phyloP scores from a whole-genome alignment of 2,113 vertebrate species.

The Chloroceryle aenea region DNA sequence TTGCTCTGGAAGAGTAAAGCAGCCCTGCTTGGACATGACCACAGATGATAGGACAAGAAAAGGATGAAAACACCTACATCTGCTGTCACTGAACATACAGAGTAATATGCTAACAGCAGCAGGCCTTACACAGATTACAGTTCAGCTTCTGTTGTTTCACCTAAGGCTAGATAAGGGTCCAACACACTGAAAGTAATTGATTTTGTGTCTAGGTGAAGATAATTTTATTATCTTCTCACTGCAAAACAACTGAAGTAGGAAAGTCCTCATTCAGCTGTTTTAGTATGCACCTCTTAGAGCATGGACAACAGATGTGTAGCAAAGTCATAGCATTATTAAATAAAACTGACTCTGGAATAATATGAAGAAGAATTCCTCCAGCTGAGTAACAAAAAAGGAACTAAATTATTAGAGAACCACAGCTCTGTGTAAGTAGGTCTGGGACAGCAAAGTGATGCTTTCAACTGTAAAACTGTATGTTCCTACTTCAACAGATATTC shows the following conservation, averaged over 20 bases:
- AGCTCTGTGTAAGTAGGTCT: neutral
- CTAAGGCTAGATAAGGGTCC: neutral
- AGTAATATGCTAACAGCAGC: neutral
- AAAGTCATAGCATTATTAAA: neutral
- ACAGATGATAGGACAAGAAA: neutral
- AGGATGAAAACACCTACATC: neutral
- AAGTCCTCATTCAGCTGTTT: neutral
- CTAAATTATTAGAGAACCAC: neutral
- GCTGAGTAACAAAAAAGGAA: neutral
- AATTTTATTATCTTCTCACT: neutral
- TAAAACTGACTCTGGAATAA: neutral
- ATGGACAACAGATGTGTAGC: neutral
- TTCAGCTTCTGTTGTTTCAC: neutral
- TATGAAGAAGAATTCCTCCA: neutral
- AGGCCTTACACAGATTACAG: neutral
- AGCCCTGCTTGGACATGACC: neutral
- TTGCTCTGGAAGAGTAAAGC: neutral
- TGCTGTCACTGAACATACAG: neutral
- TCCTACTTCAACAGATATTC: neutral
- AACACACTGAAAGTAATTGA: neutral
- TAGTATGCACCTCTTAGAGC: neutral
- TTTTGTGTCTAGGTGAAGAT: neutral
- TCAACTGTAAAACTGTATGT: neutral
- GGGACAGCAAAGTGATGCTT: neutral
- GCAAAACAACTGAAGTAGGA: neutral